Evolutionary conservation across 2,113 vertebrate genomes (phyloP), one percentile per base, ranked within the genome.

Genomic region (Anhinga rufa): DNA sequence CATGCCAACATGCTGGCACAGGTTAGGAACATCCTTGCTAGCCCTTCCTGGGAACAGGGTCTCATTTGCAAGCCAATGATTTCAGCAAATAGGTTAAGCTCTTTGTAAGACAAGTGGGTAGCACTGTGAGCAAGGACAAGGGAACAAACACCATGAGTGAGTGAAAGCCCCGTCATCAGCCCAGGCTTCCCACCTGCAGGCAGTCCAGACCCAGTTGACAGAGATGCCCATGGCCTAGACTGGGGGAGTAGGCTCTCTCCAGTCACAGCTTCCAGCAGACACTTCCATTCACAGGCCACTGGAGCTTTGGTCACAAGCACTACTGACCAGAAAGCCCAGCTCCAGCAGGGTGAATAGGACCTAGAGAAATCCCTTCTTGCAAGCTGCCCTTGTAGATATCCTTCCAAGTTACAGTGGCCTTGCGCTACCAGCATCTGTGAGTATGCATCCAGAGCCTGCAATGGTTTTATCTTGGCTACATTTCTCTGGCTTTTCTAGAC

Each of bases 201-300:
- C 3, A 8, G 31, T 34, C 66, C 36, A 68, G 65, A 25, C 12
- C n/a, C 75, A 82, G 70, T 42, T 61, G 42, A 28, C 40, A 74
- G 88, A 70, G 46, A 8, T 25, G 17, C 34, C 26, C 2, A 1
- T 14, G 48, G 55, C 80, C 52, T 34, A 7, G 6, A 4, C 15
- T 7, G 12, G 21, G 57, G 38, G 3, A 64, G 22, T 1, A 31
- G 36, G 34, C 18, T 79, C 48, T 82, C 42, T 77, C 38, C 54
- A 36, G 66, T 2, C 61, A 20, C 68, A 55, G 69, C 78, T 79
- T 22, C 64, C 82, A 93, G 69, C 8, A 9, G 72, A 58, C 17
- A 40, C 64, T 78, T 66, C 72, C 0, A 0, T 8, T 46, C 55
- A 3, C 14, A 34, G 52, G 26, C 25, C 0, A 0, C 1, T 16